phyloP scores from a whole-genome alignment of 2,113 vertebrate genomes.

The Cairina moschata region DNA sequence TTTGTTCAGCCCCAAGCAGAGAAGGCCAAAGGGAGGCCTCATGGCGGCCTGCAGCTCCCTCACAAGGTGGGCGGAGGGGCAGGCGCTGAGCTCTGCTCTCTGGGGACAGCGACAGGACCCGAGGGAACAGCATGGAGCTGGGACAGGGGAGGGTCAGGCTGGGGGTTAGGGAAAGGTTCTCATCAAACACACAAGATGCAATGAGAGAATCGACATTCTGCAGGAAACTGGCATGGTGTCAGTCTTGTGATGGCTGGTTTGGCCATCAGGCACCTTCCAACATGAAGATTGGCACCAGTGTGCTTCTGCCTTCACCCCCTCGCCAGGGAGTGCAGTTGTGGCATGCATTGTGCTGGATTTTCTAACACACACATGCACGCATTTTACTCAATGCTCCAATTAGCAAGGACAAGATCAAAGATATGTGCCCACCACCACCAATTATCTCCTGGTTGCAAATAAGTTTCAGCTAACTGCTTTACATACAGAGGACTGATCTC shows the following conservation, averaged over 20 bases:
- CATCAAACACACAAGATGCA: neutral
- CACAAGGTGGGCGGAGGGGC: neutral
- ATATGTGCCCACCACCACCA: neutral
- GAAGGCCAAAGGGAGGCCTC: neutral
- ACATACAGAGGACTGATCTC: neutral
- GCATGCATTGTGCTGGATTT: neutral
- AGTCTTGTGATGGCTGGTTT: neutral
- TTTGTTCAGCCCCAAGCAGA: neutral
- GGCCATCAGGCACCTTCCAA: neutral
- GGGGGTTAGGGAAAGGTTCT: neutral
- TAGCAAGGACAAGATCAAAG: neutral
- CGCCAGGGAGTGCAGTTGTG: neutral
- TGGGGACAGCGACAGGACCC: neutral
- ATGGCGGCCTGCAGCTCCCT: neutral
- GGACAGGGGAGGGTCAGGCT: neutral
- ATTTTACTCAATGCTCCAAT: neutral
- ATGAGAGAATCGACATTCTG: neutral
- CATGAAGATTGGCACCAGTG: neutral
- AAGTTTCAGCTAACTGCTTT: slow-evolving; percentile 10
- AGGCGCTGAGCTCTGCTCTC: neutral
- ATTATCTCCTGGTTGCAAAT: neutral
- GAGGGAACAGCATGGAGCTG: neutral
- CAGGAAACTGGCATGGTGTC: neutral
- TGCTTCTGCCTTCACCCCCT: neutral
- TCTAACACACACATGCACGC: neutral